Evolutionary conservation across 2,797 vertebrate genomes (phyloP), one percentile per base, ranked within the genome.

Genomic region (Enteromius trimaculatus): DNA sequence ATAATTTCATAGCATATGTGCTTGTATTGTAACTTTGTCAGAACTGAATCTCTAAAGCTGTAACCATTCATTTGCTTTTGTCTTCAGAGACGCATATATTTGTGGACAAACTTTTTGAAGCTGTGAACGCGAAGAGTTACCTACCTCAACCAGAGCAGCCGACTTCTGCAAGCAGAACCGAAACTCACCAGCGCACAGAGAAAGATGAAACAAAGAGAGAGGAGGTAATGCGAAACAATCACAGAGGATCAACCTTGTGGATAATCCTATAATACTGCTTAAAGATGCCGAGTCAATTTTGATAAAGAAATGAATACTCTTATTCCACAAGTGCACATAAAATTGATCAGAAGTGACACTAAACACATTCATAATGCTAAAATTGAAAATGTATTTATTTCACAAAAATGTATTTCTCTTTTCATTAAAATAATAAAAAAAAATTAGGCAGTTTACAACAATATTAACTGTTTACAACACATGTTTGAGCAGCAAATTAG

Each of bases 101-200:
- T 95, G 98, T 99, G 89, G 97, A 99, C 92, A 98, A 96, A 92
- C 94, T 99, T 90, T 99, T 99, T 92, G 97, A 98, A 94, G 97
- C 97, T 88, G 94, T 99, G 92, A 96, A 95, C 94, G 95, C 96
- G 89, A 99, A 98, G 93, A 96, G 95, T 94, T 99, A 98, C 88
- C 96, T 98, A 94, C 97, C 97, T 91, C 96, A 95, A 85, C 92
- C 93, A 62, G 97, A 98, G 83, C 96, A 95, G 69, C 93, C 92
- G 60, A 92, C 94, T 0, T 90, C 96, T 88, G 91, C 91, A 85
- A 86, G 93, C 89, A 97, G 96, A 94, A 89, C 92, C 83, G 98
- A 96, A 79, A 90, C 92, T 90, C 94, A 96, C 90, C 93, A 94
- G 69, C 95, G 95, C 81, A 92, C 93, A 84, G 96, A 99, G 85